Percentiles rank a stretch among this genome's conserved stretches.
Conservation (phyloP, 2,113 vertebrate species). For the Taurulus bubalis region DNA sequence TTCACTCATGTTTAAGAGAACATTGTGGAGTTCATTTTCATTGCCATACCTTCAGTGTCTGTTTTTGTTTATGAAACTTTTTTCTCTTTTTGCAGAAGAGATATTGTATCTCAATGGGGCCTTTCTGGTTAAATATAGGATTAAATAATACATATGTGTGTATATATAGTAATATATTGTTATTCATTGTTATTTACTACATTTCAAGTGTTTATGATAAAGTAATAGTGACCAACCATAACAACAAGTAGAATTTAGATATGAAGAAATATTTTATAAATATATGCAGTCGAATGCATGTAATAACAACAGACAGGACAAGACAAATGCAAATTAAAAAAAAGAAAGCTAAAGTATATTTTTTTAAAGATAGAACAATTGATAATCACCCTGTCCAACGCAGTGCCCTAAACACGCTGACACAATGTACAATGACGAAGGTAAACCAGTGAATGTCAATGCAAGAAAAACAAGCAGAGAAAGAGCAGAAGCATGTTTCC, state of each 20-base stretch:
- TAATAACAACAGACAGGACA: background rate
- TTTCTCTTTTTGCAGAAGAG: background rate
- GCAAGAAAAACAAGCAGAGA: constrained; percentile 13
- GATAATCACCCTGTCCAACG: background rate
- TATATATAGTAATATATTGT: no score
- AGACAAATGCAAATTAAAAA: background rate
- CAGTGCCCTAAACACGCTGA: constrained; percentile 2
- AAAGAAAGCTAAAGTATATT: background rate
- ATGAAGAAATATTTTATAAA: background rate
- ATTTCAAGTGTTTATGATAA: background rate
- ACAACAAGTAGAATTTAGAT: background rate
- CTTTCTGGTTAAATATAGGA: no score
- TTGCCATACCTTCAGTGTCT: background rate
- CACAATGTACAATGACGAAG: background rate
- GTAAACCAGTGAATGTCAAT: constrained; percentile 10
- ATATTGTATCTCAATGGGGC: background rate
- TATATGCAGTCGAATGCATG: background rate
- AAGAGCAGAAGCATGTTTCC: constrained; percentile 47
- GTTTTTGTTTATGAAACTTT: background rate
- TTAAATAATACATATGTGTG: background rate
- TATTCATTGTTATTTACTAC: background rate
- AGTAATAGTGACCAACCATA: background rate
- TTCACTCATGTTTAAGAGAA: background rate
- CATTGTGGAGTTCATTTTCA: background rate
- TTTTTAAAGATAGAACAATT: constrained; percentile 3